phyloP scores from a whole-genome alignment of 2,113 vertebrate species.

The Physeter macrocephalus region DNA sequence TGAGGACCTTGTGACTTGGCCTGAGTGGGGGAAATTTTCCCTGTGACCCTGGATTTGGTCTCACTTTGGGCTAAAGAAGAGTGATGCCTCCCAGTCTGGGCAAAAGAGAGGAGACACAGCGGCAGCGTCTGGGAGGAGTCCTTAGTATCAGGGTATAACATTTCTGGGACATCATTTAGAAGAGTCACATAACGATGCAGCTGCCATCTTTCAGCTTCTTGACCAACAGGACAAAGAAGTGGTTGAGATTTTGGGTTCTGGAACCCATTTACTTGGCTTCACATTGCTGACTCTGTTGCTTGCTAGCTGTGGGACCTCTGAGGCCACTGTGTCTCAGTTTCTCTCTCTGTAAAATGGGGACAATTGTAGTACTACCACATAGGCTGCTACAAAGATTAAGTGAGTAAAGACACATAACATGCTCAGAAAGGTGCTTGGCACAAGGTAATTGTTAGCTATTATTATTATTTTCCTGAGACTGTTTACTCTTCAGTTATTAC shows the following conservation, averaged over 20 bases:
- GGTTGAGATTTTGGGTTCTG: not conserved
- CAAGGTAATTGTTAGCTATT: not conserved
- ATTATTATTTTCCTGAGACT: not conserved
- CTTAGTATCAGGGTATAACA: not conserved
- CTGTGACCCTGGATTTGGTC: not conserved
- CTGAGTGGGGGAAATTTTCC: not conserved
- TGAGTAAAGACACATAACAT: not conserved
- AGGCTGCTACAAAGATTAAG: not conserved
- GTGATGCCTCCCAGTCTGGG: not conserved
- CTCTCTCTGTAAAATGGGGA: not conserved
- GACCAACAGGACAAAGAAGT: not conserved
- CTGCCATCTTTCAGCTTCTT: not conserved
- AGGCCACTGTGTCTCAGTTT: not conserved
- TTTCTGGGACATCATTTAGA: not conserved
- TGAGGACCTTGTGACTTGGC: not conserved
- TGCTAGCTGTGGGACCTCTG: not conserved
- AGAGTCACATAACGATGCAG: rapidly evolving
- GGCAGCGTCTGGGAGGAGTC: not conserved
- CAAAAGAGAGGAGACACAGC: not conserved
- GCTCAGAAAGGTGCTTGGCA: not conserved
- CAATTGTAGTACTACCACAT: not conserved
- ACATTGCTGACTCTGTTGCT: not conserved
- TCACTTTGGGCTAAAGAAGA: not conserved
- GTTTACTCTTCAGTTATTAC: not conserved
- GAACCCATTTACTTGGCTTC: not conserved